Evolutionary conservation across 2,888 invertebrate species (phyloP), one percentile per base, ranked within the genome.

Genomic region (Macrosiphum euphorbiae): DNA sequence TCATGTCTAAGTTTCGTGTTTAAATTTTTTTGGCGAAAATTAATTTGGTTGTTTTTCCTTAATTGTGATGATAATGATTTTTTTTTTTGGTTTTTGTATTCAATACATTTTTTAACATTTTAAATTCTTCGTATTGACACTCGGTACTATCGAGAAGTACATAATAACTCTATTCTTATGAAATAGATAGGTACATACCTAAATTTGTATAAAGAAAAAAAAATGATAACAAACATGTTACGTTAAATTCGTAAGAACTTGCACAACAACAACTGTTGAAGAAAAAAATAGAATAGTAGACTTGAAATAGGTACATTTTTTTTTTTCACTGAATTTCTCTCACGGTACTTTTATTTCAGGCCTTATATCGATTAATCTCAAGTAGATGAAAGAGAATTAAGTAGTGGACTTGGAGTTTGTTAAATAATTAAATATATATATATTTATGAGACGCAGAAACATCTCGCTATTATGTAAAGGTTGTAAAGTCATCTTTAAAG

Each of bases 311-410:
- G n/a, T n/a, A 35, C 10, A 35, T n/a, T 78, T 35, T 78, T 35
- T 78, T 20, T 20, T 52, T 11, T 11, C 1, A 35, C 11, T 8
- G 8, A 35, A 78, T 78, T 78, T 41, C 8, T 78, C 20, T 20
- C 20, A 35, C 2, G 78, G 35, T 78, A 78, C 35, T 35, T 78
- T 78, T 78, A 78, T 78, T 35, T 78, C 78, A 35, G 20, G 20
- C 35, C 35, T 78, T 78, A 20, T 78, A 78, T 78, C 20, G 35
- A 78, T 78, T 78, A 78, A 35, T 41, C 35, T 78, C 0, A 26
- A 85, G 26, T 44, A 44, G 85, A 85, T 86, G 47, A 86, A 86
- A 86, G 86, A 86, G 86, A 86, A 86, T 86, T 86, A 86, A 86
- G 28, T 47, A 28, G 47, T 50, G 7, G 86, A 86, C 86, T 86